Evolutionary conservation across 2,113 vertebrate genomes (phyloP).

Genomic region (Rhea americana): DNA sequence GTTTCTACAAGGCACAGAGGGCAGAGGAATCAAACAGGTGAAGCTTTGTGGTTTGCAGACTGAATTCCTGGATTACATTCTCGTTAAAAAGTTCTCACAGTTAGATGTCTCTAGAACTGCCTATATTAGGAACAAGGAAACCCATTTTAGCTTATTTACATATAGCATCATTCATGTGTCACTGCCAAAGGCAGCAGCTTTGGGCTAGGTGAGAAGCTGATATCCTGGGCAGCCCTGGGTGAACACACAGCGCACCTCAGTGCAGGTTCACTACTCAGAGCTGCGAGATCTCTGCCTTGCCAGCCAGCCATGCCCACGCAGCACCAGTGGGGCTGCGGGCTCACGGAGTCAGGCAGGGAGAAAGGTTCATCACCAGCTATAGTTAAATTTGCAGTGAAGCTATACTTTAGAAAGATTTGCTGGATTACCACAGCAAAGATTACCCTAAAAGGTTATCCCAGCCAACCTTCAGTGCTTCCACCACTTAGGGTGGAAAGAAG

Average conservation of each 20-base stretch:
- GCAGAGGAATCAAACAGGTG: neutral
- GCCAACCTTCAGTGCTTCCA: neutral
- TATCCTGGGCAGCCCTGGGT: neutral
- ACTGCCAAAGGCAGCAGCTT: neutral
- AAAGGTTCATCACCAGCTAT: neutral
- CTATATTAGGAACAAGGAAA: neutral
- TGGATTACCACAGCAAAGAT: neutral
- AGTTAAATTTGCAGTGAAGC: neutral
- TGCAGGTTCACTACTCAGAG: neutral
- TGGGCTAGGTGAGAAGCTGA: neutral
- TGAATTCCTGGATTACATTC: neutral
- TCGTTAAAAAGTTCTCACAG: neutral
- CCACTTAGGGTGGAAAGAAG: neutral
- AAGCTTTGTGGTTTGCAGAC: neutral
- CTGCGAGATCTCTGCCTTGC: accelerated
- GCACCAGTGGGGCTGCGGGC: neutral
- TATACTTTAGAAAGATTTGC: neutral
- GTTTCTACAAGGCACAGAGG: neutral
- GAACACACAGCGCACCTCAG: neutral
- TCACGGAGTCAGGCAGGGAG: neutral
- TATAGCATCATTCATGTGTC: neutral
- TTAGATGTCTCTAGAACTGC: neutral
- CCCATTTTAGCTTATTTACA: neutral
- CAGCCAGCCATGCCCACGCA: neutral
- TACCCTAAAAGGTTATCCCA: neutral